Evolutionary conservation across 1,140 invertebrate genomes (phyloP).

Genomic region (Lordiphosa mommai): DNA sequence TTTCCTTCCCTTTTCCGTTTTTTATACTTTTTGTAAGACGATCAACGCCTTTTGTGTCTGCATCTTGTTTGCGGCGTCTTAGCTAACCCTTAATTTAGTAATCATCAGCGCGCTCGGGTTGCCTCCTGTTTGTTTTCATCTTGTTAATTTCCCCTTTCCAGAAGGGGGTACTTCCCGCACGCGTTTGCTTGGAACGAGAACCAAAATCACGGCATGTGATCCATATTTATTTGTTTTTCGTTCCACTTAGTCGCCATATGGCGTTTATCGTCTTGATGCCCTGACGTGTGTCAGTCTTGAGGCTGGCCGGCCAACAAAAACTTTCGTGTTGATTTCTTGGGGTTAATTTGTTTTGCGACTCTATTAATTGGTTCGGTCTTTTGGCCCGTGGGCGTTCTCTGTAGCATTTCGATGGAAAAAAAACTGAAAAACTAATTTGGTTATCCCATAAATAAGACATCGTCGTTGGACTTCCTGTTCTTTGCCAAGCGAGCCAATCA

Average conservation of each 20-base stretch:
- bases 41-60: slow-evolving; percentile 31
- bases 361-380: slow-evolving; percentile 61
- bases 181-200: slow-evolving; percentile 18
- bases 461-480: slow-evolving; percentile 52
- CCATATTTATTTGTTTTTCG: slow-evolving; percentile 27
- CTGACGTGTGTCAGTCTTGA: slow-evolving; percentile 69
- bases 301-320: slow-evolving; percentile 27
- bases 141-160: slow-evolving; percentile 25
- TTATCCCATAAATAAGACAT: slow-evolving; percentile 45
- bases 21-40: slow-evolving; percentile 26
- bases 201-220: slow-evolving; percentile 59
- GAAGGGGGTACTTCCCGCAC: slow-evolving; percentile 52
- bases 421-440: slow-evolving; percentile 55
- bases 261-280: slow-evolving; percentile 48
- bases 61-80: slow-evolving; percentile 35
- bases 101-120: slow-evolving; percentile 27
- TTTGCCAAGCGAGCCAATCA: slow-evolving; percentile 33
- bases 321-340: slow-evolving; percentile 71
- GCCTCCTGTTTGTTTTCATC: slow-evolving; percentile 30
- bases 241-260: slow-evolving; percentile 56
- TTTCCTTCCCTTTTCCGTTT: slow-evolving; percentile 1
- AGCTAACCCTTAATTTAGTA: slow-evolving; percentile 68
- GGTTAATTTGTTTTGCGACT: slow-evolving; percentile 76
- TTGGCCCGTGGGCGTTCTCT: slow-evolving; percentile 52
- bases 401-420: slow-evolving; percentile 56